Conservation (phyloP, 2,797 vertebrate species). For the Eremophila alpestris region DNA sequence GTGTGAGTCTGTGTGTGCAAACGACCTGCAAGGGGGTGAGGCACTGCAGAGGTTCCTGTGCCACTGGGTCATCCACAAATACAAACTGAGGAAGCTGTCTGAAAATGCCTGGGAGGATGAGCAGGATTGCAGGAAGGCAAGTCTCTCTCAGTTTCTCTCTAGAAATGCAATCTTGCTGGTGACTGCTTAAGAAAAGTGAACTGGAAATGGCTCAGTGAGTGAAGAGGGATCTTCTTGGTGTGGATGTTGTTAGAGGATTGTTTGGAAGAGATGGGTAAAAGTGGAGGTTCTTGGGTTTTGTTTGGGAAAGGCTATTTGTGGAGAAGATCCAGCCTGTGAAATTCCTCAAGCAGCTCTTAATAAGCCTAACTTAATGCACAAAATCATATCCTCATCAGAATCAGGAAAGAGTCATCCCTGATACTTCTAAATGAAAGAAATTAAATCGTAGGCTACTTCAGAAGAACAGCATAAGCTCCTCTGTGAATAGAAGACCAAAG, state of each 20-base stretch:
- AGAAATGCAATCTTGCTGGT: not conserved
- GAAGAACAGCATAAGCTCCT: not conserved
- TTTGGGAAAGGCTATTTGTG: not conserved
- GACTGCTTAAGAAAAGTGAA: not conserved
- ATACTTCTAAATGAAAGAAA: not conserved
- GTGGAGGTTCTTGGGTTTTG: not conserved
- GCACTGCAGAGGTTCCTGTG: not conserved
- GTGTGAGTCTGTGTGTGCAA: not conserved
- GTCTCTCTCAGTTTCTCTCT: not conserved
- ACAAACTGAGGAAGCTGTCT: not conserved
- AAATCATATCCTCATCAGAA: not conserved
- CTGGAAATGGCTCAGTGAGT: not conserved
- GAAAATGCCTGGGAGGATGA: not conserved
- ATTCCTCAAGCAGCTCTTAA: not conserved
- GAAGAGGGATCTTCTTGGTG: not conserved
- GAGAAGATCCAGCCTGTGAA: not conserved
- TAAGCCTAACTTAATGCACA: not conserved
- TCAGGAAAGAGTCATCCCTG: not conserved
- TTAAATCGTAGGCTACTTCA: not conserved
- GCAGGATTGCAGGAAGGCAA: not conserved
- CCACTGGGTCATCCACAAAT: not conserved
- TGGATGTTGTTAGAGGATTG: not conserved
- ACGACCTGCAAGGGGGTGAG: not conserved
- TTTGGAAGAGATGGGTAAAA: not conserved
- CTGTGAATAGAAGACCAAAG: not conserved